phyloP scores from a whole-genome alignment of 2,888 invertebrate species.

The Philopedon plagiatum region DNA sequence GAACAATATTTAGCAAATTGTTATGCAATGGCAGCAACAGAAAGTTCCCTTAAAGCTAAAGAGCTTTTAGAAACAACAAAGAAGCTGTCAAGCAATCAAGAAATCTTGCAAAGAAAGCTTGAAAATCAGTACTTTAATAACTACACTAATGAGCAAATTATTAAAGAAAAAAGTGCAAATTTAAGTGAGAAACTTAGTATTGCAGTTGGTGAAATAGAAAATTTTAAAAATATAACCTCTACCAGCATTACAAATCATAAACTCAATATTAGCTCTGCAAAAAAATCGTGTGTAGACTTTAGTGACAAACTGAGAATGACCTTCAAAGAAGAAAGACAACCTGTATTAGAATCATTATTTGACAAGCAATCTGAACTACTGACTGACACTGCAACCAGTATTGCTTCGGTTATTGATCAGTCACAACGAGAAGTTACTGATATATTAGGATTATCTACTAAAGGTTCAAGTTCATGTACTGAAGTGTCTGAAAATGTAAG shows the following conservation, averaged over 20 bases:
- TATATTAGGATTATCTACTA: constrained; percentile 10
- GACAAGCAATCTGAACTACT: not conserved
- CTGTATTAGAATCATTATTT: not conserved
- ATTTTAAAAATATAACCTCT: not conserved
- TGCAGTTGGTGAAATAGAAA: constrained; percentile 15
- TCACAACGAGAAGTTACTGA: constrained; percentile 7
- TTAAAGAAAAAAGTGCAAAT: constrained; percentile 33
- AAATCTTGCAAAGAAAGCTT: constrained; percentile 54
- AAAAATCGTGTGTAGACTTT: not conserved
- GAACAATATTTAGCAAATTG: constrained; percentile 53
- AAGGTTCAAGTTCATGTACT: not conserved
- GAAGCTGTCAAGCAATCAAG: constrained; percentile 50
- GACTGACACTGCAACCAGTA: not conserved
- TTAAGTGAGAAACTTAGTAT: constrained; percentile 19
- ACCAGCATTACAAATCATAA: not conserved
- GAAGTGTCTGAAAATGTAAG: constrained; percentile 1
- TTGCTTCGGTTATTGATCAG: not conserved
- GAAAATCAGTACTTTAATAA: constrained; percentile 54
- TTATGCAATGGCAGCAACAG: constrained; percentile 51
- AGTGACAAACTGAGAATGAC: not conserved
- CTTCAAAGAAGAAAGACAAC: not conserved
- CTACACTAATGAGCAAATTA: constrained; percentile 47
- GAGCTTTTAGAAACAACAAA: constrained; percentile 49
- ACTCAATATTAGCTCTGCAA: not conserved
- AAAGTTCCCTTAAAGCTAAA: constrained; percentile 49